These are phyloP conservation scores for Mustela nigripes DNA, from an alignment of 2,113 vertebrate species.

Conservation along the genomic window DNA sequence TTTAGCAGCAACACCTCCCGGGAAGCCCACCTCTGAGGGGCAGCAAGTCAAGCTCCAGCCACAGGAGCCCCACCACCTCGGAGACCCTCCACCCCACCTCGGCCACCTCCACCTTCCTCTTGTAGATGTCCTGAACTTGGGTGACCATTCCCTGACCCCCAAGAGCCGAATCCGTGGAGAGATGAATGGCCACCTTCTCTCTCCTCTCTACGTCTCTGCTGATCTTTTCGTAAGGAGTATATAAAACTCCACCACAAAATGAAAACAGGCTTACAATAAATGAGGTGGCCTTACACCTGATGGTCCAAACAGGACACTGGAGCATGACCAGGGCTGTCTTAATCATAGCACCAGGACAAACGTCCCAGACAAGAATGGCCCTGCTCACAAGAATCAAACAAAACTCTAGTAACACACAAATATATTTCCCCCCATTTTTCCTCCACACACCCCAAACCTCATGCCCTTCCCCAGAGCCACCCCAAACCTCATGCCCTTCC, in stretches of 20 bases:
- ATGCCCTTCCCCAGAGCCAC: neutral
- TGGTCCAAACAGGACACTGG: fast-evolving
- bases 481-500: neutral
- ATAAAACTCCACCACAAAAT: neutral
- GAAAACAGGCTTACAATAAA: neutral
- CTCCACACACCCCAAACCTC: too few relatives aligned
- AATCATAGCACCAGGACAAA: neutral
- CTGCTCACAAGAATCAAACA: neutral
- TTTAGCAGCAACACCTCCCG: fast-evolving
- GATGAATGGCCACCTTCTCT: fast-evolving
- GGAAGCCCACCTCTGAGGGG: neutral
- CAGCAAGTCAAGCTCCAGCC: neutral
- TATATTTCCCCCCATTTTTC: neutral
- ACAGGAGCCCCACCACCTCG: neutral
- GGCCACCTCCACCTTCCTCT: neutral
- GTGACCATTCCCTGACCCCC: neutral
- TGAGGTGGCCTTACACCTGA: neutral
- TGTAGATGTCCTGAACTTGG: neutral
- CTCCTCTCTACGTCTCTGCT: fast-evolving
- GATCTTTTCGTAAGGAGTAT: neutral
- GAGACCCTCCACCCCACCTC: neutral
- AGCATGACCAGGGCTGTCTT: neutral
- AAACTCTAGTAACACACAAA: too few relatives aligned
- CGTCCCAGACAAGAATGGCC: fast-evolving
- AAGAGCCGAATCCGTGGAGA: fast-evolving